Evolutionary conservation across 35 echinoderm and acorn worm species (phyloP), one percentile per base, ranked within the genome.

Genomic region (Apostichopus californicus): DNA sequence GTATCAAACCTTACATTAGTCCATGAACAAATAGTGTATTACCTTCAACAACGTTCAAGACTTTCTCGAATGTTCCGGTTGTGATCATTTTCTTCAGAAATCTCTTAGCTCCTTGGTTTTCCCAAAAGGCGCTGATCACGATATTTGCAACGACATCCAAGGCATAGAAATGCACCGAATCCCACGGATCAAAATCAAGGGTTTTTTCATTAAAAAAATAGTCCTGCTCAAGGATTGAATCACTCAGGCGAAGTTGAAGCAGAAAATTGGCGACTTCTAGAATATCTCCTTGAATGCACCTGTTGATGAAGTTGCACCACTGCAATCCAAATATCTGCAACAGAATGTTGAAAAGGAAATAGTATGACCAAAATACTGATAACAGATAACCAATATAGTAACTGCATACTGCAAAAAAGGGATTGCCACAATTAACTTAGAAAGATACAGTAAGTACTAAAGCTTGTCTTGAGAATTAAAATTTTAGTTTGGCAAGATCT

Each of bases 121-220:
- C 94, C 94, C 94, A 95, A 52, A 87, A 88, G 9, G 55, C 55
- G 25, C 81, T 87, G 26, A 95, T 86, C 17, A 95, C 46, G 6
- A 95, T 54, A 87, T 95, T 92, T 23, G 90, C 82, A 10, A 95
- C 56, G 63, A 88, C 83, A 55, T 92, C 90, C 57, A 95, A 57
- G 22, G 78, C n/a, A 65, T 92, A 95, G 18, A 87, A 95, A 55
- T 95, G 90, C 4, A 95, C 77, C 5, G 94, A 81, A 25, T 95
- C 68, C 94, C 94, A 95, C 5, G 82, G 90, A 58, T 95, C 94
- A 46, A 66, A 78, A 6, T 52, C 6, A 26, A 71, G 0, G 20
- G 56, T 25, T 89, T 77, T 11, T 56, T 59, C 26, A 56, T 3
- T n/a, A 17, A 15, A 17, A 12, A 87, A 77, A 54, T 75, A 77